These are phyloP conservation scores for Sorex maritimensis DNA, from an alignment of 2,797 vertebrate genomes.

Conservation along the genomic window DNA sequence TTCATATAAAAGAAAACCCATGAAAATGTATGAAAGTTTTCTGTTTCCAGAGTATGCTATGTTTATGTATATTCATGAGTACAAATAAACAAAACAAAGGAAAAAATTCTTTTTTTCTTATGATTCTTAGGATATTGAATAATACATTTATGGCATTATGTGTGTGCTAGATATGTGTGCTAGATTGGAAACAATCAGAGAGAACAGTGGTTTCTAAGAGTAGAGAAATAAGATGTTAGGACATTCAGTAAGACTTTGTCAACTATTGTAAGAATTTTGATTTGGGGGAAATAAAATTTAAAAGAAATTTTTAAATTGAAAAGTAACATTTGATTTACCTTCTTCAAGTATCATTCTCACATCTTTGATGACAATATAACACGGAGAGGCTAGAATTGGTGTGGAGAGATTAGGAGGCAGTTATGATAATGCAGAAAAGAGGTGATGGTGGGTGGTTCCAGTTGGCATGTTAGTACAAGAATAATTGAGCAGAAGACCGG, in stretches of 20 bases:
- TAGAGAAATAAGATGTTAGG: not conserved
- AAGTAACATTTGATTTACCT: constrained; percentile 11
- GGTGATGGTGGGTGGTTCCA: constrained; percentile 3
- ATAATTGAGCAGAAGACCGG: constrained; percentile 43
- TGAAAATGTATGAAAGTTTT: constrained; percentile 40
- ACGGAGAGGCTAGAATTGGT: not conserved
- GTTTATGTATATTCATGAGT: not conserved
- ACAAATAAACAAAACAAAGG: constrained; percentile 19
- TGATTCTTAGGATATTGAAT: not conserved
- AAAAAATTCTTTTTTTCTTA: constrained; percentile 26
- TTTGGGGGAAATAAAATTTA: constrained; percentile 20
- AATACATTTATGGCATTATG: not conserved
- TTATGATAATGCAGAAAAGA: constrained; percentile 18
- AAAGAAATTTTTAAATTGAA: constrained; percentile 28
- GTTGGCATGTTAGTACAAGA: constrained; percentile 5
- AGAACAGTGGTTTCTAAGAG: not conserved
- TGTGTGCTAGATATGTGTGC: not conserved
- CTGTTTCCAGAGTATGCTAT: not conserved
- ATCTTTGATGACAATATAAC: constrained; percentile 6
- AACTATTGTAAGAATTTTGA: constrained; percentile 10
- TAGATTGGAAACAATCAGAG: not conserved
- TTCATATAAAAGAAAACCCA: constrained; percentile 22
- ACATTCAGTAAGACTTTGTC: not conserved
- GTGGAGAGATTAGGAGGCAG: not conserved
- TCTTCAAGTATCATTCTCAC: constrained; percentile 9